Conservation (phyloP, 2,797 vertebrate species). For the Sebastes baramenuke region DNA sequence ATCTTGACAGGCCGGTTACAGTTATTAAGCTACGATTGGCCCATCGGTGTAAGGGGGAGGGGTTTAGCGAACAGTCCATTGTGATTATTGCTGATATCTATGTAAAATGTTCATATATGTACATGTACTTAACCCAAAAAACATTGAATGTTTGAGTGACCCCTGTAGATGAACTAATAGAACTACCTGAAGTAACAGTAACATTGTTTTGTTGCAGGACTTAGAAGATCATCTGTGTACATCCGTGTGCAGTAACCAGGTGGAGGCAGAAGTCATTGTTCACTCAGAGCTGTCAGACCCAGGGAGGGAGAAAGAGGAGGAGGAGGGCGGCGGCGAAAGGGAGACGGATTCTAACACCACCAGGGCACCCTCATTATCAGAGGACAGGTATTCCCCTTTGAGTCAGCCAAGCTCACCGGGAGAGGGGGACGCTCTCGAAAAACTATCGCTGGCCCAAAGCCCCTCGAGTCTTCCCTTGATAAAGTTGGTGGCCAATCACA, state of each 20-base stretch:
- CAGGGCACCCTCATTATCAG: conserved; percentile 65
- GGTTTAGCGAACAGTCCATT: background rate
- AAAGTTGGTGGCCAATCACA: conserved; percentile 70
- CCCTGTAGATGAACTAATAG: background rate
- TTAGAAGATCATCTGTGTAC: conserved; percentile 76
- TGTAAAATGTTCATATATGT: background rate
- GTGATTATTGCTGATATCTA: background rate
- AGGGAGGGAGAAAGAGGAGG: conserved; percentile 46
- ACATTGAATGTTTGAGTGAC: background rate
- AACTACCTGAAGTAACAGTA: conserved; percentile 6
- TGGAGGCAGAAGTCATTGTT: conserved; percentile 96
- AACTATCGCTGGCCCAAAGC: conserved; percentile 61
- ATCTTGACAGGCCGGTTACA: background rate
- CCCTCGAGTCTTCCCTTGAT: conserved; percentile 60
- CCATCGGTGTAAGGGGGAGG: background rate
- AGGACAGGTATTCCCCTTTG: conserved; percentile 59
- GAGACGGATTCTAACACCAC: conserved; percentile 54
- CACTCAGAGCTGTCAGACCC: conserved; percentile 92
- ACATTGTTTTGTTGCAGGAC: conserved; percentile 76
- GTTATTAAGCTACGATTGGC: background rate
- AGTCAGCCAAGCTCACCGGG: conserved; percentile 34
- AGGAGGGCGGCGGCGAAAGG: conserved; percentile 24
- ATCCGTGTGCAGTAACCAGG: conserved; percentile 84
- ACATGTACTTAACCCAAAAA: background rate
- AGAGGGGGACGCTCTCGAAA: conserved; percentile 47